Evolutionary conservation across 2,797 vertebrate species (phyloP).

Genomic region (Spizella passerina): DNA sequence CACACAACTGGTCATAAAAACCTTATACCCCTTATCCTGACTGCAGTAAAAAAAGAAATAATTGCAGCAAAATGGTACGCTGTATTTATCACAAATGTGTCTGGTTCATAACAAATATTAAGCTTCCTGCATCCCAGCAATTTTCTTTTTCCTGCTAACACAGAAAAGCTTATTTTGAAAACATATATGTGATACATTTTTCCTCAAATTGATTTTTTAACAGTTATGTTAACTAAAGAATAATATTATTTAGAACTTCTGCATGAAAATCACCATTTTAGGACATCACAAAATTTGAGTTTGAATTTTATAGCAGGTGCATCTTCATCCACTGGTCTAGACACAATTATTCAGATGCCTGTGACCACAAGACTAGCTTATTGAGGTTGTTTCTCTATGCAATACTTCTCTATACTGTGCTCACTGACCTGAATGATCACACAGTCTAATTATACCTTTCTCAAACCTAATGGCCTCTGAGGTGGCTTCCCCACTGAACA

Average conservation of each 20-base stretch:
- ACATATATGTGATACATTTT: rapidly evolving
- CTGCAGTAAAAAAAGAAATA: background rate
- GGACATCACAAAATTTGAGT: background rate
- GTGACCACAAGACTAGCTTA: background rate
- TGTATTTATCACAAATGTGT: background rate
- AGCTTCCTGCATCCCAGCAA: background rate
- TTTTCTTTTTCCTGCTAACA: background rate
- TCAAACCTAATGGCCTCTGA: background rate
- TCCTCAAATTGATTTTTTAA: background rate
- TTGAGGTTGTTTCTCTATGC: background rate
- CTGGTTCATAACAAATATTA: background rate
- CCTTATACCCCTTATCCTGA: background rate
- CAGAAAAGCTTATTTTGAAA: background rate
- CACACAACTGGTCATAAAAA: background rate
- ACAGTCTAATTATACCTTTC: background rate
- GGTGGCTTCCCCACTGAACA: background rate
- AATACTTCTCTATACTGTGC: background rate
- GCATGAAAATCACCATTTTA: background rate
- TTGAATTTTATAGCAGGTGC: background rate
- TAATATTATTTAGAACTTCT: background rate
- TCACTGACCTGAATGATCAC: background rate
- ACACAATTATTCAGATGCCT: background rate
- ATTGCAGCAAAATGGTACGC: background rate
- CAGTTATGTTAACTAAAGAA: background rate
- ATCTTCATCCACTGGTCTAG: background rate